Percentiles rank a stretch among this genome's conserved stretches.
phyloP scores from a whole-genome alignment of 1,140 invertebrate genomes.

The Melitaea cinxia region DNA sequence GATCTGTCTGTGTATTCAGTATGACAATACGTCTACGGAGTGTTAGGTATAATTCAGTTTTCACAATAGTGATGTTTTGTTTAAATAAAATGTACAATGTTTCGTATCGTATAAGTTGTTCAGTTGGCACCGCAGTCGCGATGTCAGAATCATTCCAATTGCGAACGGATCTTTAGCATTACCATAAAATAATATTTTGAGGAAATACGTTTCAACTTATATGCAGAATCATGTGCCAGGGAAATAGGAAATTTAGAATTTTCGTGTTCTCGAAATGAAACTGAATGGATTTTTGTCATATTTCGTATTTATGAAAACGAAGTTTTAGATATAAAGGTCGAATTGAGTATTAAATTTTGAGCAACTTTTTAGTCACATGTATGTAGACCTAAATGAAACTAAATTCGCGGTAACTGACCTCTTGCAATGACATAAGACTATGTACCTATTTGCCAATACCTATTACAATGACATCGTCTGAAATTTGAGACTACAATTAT shows the following conservation, averaged over 20 bases:
- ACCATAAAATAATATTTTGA: slow-evolving; percentile 10
- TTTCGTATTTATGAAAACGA: neutral
- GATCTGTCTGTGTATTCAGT: too few relatives aligned
- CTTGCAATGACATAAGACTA: too few relatives aligned
- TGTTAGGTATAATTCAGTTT: neutral
- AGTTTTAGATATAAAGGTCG: too few relatives aligned
- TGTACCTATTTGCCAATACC: too few relatives aligned
- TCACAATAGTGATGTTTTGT: neutral
- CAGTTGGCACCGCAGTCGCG: neutral
- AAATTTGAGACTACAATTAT: too few relatives aligned
- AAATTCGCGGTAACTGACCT: too few relatives aligned
- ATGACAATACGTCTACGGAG: too few relatives aligned
- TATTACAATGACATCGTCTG: too few relatives aligned
- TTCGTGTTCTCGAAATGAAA: neutral
- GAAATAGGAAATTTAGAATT: slow-evolving; percentile 7
- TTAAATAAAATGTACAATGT: neutral
- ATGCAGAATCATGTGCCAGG: slow-evolving; percentile 2
- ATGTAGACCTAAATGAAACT: too few relatives aligned
- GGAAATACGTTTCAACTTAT: neutral
- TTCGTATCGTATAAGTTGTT: neutral
- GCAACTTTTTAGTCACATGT: too few relatives aligned
- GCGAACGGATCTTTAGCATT: neutral
- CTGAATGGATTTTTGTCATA: neutral
- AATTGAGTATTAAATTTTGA: too few relatives aligned
- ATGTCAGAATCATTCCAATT: neutral